Conservation (phyloP, 1,140 invertebrate genomes). For the Drepana arcuata region DNA sequence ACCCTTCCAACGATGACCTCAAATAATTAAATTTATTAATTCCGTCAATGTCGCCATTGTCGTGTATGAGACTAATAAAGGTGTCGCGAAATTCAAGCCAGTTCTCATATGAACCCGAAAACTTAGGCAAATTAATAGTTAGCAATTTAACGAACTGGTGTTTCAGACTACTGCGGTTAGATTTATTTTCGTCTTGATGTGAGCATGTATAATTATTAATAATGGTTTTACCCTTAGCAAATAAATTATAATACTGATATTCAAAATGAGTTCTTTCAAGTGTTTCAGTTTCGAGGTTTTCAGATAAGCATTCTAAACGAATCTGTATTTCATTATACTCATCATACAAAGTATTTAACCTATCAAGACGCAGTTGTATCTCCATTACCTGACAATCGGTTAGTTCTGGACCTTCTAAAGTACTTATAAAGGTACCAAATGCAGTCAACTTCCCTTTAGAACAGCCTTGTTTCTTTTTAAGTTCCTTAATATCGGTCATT, state of each 20-base stretch:
- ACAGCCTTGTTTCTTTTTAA: not conserved
- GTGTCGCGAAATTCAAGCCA: constrained; percentile 7
- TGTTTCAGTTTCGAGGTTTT: not conserved
- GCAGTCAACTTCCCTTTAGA: not conserved
- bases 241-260: not conserved
- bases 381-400: not conserved
- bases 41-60: constrained; percentile 2
- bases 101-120: not conserved
- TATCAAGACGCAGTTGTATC: not conserved
- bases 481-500: constrained; percentile 2
- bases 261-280: constrained; percentile 2
- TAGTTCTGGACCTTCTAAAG: not conserved
- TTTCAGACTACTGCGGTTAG: not conserved
- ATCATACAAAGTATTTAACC: not conserved
- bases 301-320: not conserved
- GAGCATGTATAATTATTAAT: not conserved
- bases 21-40: constrained; percentile 5
- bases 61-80: constrained; percentile 3
- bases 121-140: constrained; percentile 4
- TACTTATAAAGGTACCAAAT: not conserved
- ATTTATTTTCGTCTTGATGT: not conserved
- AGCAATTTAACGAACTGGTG: constrained; percentile 3
- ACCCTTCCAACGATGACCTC: constrained; percentile 1
- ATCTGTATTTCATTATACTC: constrained; percentile 5
- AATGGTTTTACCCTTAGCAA: not conserved